Evolutionary conservation across 2,888 invertebrate genomes (phyloP), one percentile per base, ranked within the genome.

Genomic region (Aproaerema taeniolella): DNA sequence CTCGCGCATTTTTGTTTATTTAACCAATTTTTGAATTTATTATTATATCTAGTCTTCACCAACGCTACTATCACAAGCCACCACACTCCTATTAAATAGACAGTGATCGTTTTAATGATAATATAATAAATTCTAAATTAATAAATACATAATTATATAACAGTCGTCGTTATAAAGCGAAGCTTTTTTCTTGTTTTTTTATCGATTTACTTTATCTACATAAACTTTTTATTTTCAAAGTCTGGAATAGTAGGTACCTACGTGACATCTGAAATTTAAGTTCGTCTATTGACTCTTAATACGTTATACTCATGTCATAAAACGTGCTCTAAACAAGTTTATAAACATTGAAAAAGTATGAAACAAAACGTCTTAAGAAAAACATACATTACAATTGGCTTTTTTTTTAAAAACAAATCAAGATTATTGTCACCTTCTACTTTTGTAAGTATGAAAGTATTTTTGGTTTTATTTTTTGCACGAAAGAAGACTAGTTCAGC

Each of bases 21-120:
- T 16, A 38, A 42, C 17, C 24, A 25, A 36, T 31, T 11, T 36
- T 24, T 36, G 28, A 37, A 36, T 28, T 20, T 32, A 31, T 38
- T 41, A 33, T 35, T 11, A 29, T n/a, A n/a, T n/a, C n/a, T n/a
- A n/a, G n/a, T n/a, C n/a, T n/a, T n/a, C n/a, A 52, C 57, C 62
- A 57, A 61, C 57, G 58, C 68, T 75, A 77, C 69, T 79, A 80
- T 77, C 78, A 80, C 77, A 82, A 82, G 77, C 80, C 81, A 75
- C 76, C 79, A 76, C 80, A 77, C 70, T 73, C 71, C 79, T 72
- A 78, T 74, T 73, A 59, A 50, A 74, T 78, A 73, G 67, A 72
- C 64, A 72, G 67, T 74, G 71, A 73, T 72, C 56, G 50, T 61
- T 58, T 58, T 62, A 45, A 57, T 59, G 58, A 56, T 57, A 58